These are phyloP conservation scores for Morpho achilles DNA, from an alignment of 2,888 invertebrate genomes.

Conservation along the genomic window DNA sequence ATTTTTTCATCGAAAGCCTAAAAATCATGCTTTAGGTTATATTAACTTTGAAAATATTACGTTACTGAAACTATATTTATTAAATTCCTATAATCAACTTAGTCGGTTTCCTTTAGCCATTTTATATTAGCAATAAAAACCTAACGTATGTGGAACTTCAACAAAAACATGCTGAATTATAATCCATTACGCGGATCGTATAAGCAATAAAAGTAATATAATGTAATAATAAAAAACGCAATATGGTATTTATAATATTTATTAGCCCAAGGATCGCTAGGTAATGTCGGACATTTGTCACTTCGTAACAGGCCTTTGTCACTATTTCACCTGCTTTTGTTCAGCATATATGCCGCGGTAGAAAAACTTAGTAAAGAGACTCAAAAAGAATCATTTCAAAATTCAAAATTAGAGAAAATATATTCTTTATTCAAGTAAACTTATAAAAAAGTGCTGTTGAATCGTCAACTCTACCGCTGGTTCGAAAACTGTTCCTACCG, in stretches of 20 bases:
- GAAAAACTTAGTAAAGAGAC: too few species aligned
- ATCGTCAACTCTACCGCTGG: too few species aligned
- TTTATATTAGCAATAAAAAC: too few species aligned
- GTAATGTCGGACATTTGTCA: constrained; percentile 43
- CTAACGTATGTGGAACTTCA: not conserved
- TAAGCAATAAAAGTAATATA: constrained; percentile 19
- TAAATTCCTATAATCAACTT: too few species aligned
- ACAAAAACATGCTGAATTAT: constrained; percentile 5
- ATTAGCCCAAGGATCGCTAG: constrained; percentile 16
- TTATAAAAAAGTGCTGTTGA: not conserved
- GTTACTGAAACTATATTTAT: not conserved
- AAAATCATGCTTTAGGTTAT: too few species aligned
- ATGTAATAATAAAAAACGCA: constrained; percentile 16
- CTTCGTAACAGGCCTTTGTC: constrained; percentile 10
- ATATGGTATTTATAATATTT: constrained; percentile 24
- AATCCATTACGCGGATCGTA: constrained; percentile 4
- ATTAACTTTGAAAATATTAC: not conserved
- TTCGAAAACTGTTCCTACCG: too few species aligned
- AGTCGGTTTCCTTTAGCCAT: too few species aligned
- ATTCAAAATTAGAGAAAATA: too few species aligned
- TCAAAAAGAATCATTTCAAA: too few species aligned
- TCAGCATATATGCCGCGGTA: too few species aligned
- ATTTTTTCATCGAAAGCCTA: too few species aligned
- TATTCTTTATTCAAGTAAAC: too few species aligned
- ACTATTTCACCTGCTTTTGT: not conserved